Evolutionary conservation across 1,140 invertebrate species (phyloP), one percentile per base, ranked within the genome.

Genomic region (Melipona quadrifasciata): DNA sequence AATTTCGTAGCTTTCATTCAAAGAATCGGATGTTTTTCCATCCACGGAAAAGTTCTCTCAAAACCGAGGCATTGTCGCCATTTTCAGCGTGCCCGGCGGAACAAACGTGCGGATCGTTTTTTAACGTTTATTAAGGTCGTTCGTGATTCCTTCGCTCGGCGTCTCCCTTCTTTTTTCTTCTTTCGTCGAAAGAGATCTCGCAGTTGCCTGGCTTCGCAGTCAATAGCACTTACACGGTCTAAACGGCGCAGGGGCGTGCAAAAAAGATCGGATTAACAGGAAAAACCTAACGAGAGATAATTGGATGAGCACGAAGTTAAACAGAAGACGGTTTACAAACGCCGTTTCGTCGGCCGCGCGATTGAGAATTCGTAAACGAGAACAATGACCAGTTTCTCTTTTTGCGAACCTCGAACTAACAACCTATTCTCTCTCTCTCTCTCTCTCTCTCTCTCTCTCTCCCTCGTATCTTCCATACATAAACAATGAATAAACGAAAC

Each of bases 131-230:
- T 82, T 82, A 82, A 55, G 74, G 72, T 65, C 80, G 61, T 47
- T 17, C 84, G 39, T 67, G 53, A 47, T 61, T 67, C 31, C 31
- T 34, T n/a, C 12, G 78, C 16, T 8, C 61, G n/a, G n/a, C n/a
- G n/a, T 27, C 5, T 19, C 64, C 21, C 21, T 71, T 8, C 16
- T 21, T 8, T 51, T 34, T 21, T 14, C 6, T 39, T 51, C 27
- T 39, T 31, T 2, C 67, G 39, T 16, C 34, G 34, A 80, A 47
- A 47, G 39, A 47, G 24, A 57, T 70, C 51, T 39, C 19, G 72
- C 72, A 67, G 72, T 76, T 77, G 6, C 5, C 12, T 17, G 80
- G 80, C 80, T 82, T 82, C 80, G 64, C 53, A 76, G 73, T 76
- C 73, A 55, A 76, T 82, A 77, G 51, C 73, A 47, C 31, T 82